Base-by-base conservation (phyloP, 2,113 vertebrate species). In the Corydoras maculifer region DNA sequence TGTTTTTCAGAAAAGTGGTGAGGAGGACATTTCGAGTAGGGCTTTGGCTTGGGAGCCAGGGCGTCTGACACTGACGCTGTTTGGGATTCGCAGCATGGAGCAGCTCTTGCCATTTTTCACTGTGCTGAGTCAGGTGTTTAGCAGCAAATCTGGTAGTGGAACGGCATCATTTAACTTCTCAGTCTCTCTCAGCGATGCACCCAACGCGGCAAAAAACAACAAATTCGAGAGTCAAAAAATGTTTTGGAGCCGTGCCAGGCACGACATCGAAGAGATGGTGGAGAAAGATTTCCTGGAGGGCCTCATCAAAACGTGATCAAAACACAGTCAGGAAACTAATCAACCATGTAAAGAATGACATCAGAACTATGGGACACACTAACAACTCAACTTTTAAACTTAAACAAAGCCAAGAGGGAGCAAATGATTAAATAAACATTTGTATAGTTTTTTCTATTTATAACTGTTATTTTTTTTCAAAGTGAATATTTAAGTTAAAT, bases 201-300 rank as follows among this genome's bases (percentile, higher is more conserved):
- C 91, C 71, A 92, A 93, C 81, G 85, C 91, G 0, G 69, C 74
- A 73, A 99, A 96, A 81, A 94, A 96, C 84, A 88, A 91, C 76
- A 97, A 98, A 82, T 86, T 95, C 84, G 97, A 98, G 84, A 96
- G 90, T 84, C 94, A 95, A 80, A 98, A 98, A 77, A 87, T 91
- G 14, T 94, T 94, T 82, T 96, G 94, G 87, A 96, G 91, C 86
- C 94, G 91, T 86, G 93, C 93, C 61, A 87, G 96, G 73, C 95
- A 98, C 78, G 93, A 93, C 88, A 98, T 99, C 68, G 96, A 99
- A 86, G 97, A 99, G 85, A 96, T 95, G 94, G 91, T 99, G 15
- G 97, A 98, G 80, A 98, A 95, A 79, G 97, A 99, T 91, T 99
- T 99, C 81, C 90, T 99, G 15, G 97, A 99, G 86, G 95, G 97